Evolutionary conservation across 1,140 invertebrate species (phyloP).

Genomic region (Rhagoletis zephyria): DNA sequence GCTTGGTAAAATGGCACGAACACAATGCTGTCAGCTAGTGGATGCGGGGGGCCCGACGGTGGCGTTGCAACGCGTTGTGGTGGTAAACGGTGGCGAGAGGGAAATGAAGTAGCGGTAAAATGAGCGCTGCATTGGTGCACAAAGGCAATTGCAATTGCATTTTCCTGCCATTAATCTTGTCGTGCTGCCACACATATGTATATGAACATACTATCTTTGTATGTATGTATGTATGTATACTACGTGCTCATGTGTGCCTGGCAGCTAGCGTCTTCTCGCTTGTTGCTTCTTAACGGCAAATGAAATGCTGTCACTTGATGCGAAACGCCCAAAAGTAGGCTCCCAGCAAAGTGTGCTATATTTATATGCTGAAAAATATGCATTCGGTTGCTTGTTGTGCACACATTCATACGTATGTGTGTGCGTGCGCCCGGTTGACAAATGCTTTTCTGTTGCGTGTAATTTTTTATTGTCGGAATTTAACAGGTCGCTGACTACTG

Average conservation of each 20-base stretch:
- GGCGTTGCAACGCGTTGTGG: neutral
- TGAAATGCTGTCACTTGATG: constrained; percentile 40
- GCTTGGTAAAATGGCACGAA: neutral
- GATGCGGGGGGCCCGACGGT: neutral
- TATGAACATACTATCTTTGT: neutral
- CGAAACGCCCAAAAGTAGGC: constrained; percentile 27
- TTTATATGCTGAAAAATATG: neutral
- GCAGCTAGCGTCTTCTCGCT: constrained; percentile 31
- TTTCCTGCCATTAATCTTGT: constrained; percentile 51
- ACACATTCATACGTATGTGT: no score
- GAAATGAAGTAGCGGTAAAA: constrained; percentile 50
- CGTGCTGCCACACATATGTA: neutral
- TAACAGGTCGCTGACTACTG: constrained; percentile 20
- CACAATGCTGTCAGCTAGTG: neutral
- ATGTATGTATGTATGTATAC: neutral
- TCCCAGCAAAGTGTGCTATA: constrained; percentile 24
- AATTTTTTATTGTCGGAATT: constrained; percentile 18
- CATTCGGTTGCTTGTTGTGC: neutral
- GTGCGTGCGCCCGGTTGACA: neutral
- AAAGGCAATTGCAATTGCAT: constrained; percentile 51
- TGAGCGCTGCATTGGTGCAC: constrained; percentile 44
- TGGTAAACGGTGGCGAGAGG: constrained; percentile 4
- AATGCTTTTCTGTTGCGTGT: constrained; percentile 26
- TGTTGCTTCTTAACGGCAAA: constrained; percentile 41
- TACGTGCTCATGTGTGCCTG: neutral